Conservation (phyloP, 2,797 vertebrate species). For the Anabas testudineus region DNA sequence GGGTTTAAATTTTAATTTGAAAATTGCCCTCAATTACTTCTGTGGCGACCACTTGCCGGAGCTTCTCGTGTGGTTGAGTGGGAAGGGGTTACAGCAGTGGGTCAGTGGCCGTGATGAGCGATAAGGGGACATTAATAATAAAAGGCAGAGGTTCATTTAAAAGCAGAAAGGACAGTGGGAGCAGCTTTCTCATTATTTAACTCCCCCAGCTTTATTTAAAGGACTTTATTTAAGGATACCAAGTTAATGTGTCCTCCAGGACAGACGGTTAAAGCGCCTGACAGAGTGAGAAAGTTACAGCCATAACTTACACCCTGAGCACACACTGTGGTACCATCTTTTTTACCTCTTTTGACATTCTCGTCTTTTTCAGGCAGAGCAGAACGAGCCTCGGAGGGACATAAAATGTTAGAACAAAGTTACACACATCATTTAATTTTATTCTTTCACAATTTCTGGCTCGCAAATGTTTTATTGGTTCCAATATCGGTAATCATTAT, state of each 20-base stretch:
- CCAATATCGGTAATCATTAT: conserved; percentile 78
- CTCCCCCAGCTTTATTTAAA: conserved; percentile 93
- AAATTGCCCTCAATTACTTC: conserved; percentile 92
- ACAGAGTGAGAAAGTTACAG: conserved; percentile 84
- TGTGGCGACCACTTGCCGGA: conserved; percentile 87
- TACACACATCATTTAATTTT: conserved; percentile 79
- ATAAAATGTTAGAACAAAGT: conserved; percentile 78
- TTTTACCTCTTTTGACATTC: conserved; percentile 78
- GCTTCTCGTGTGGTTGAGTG: conserved; percentile 78
- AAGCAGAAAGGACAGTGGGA: conserved; percentile 86
- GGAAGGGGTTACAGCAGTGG: conserved; percentile 83
- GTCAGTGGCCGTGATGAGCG: conserved; percentile 93
- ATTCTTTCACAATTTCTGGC: conserved; percentile 80
- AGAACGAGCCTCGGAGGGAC: conserved; percentile 71
- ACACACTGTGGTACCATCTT: conserved; percentile 79
- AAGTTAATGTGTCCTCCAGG: conserved; percentile 87
- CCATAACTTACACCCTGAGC: conserved; percentile 83
- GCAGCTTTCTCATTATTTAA: conserved; percentile 86
- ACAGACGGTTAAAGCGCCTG: conserved; percentile 84
- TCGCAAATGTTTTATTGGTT: conserved; percentile 81
- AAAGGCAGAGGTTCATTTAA: conserved; percentile 92
- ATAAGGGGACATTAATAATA: conserved; percentile 93
- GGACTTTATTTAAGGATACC: conserved; percentile 92
- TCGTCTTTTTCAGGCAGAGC: conserved; percentile 66
- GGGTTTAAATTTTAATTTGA: conserved; percentile 94